Conservation (phyloP, 2,888 invertebrate genomes). For the Baccha elongata region DNA sequence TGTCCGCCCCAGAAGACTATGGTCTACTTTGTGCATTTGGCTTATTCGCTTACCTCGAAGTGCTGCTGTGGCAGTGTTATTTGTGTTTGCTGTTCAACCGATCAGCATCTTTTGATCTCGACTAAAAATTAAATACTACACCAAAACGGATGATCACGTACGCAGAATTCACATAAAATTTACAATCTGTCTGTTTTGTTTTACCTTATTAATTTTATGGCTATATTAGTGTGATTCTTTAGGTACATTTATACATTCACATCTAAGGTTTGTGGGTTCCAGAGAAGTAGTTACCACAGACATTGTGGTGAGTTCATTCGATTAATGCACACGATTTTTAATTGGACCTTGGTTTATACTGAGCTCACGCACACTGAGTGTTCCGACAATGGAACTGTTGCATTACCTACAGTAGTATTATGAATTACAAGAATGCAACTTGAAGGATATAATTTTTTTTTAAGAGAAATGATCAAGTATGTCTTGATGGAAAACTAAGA, state of each 20-base stretch:
- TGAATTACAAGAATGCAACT: constrained; percentile 1
- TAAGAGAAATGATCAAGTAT: too few species aligned
- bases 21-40: constrained; percentile 65
- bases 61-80: constrained; percentile 4
- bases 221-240: constrained; percentile 43
- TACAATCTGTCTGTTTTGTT: constrained; percentile 73
- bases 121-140: constrained; percentile 79
- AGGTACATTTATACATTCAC: background rate
- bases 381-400: constrained; percentile 7
- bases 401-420: background rate
- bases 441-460: background rate
- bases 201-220: constrained; percentile 69
- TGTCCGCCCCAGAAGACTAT: constrained; percentile 60
- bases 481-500: too few species aligned
- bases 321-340: constrained; percentile 46
- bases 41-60: background rate
- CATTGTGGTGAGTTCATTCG: constrained; percentile 18
- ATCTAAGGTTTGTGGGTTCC: constrained; percentile 47
- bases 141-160: constrained; percentile 82
- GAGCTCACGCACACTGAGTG: background rate
- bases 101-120: constrained; percentile 71
- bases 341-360: constrained; percentile 39
- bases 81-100: constrained; percentile 27
- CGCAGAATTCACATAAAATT: constrained; percentile 74
- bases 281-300: constrained; percentile 35